Base-by-base conservation (phyloP, 2,888 invertebrate species). In the Callinectes sapidus region DNA sequence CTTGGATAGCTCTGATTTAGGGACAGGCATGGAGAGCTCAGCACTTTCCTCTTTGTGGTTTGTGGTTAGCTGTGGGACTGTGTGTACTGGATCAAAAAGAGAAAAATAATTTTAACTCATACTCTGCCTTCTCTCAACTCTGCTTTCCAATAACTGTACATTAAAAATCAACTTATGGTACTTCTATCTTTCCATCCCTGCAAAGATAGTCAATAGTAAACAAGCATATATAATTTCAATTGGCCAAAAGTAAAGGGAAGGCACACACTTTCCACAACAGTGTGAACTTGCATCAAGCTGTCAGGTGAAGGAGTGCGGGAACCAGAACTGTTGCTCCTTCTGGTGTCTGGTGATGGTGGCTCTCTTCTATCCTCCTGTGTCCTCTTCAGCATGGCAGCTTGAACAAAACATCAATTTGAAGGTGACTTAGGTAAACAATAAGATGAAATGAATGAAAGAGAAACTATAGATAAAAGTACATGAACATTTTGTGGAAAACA, bases 251-350 rank as follows among this genome's bases (percentile, higher is more conserved):
- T n/a, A 23, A 71, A 1, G 10, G 6, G 6, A 71, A 23, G 71
- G 71, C 28, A 81, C 81, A n/a, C 32, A 81, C 81, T 35, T 35
- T 35, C 81, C 16, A 8, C 28, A 28, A 13, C 18, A 13, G 35
- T 81, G 81, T 35, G 16, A 81, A 16, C 32, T 32, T 35, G 81
- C 16, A 16, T 35, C 3, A 71, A 28, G 23, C n/a, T 1, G 35
- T 81, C 81, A 35, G 81, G 81, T 81, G 81, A 81, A 14, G 81
- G 81, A 81, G 81, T 81, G 35, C 6, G 35, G 81, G 81, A 81
- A n/a, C 81, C 81, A 2, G 81, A 81, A 14, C 18, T 13, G 14
- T 35, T 81, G 32, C 28, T 81, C 32, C 81, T 81, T 81, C 81
- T 35, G 35, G 16, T 16, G 16, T 3, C n/a, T 2, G 13, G 13